These are phyloP conservation scores for Montipora cactus DNA, from an alignment of 64 coral and sea anemone species.

Conservation along the genomic window DNA sequence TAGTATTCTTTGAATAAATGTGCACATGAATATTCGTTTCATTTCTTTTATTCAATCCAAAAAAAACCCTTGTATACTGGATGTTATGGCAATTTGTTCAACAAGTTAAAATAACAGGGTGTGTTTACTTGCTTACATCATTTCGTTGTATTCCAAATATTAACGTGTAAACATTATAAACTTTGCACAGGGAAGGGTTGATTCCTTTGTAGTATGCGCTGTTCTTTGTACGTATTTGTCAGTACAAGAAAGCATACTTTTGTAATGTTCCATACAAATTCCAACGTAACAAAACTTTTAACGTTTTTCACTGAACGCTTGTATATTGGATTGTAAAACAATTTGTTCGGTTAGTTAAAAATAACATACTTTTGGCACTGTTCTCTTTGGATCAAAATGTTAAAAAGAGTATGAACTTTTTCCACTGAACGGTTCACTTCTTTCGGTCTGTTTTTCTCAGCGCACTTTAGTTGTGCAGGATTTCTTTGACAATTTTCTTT, in stretches of 20 bases:
- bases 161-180: not conserved
- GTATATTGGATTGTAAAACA: not conserved
- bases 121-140: not conserved
- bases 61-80: not conserved
- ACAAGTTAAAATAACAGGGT: not conserved
- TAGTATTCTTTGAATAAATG: constrained; percentile 20
- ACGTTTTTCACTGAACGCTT: constrained; percentile 2
- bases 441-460: constrained; percentile 1
- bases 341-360: not conserved
- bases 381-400: constrained; percentile 20
- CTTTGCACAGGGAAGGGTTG: not conserved
- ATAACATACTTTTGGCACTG: constrained; percentile 3
- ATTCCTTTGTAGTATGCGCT: not conserved
- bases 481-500: constrained; percentile 34
- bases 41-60: constrained; percentile 24
- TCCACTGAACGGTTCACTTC: not conserved
- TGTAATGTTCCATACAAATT: not conserved
- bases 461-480: not conserved
- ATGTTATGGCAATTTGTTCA: not conserved
- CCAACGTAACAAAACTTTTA: not conserved
- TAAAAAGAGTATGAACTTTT: constrained; percentile 21
- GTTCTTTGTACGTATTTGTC: not conserved
- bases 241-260: not conserved
- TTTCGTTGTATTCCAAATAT: not conserved
- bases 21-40: constrained; percentile 19